Evolutionary conservation across 2,113 vertebrate genomes (phyloP).

Genomic region (Salvator merianae): DNA sequence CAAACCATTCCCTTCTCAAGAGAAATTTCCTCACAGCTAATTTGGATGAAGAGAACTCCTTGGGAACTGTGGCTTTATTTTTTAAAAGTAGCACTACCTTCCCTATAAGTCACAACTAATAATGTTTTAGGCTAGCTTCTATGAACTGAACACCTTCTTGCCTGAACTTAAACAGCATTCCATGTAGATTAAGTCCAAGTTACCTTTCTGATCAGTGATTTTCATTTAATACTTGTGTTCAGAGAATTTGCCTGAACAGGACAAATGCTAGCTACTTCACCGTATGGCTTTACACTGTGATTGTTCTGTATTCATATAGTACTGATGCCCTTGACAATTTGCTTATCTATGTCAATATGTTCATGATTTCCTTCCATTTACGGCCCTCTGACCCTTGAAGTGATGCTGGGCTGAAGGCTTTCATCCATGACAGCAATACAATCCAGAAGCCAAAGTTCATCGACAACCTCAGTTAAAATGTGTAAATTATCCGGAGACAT

Average conservation of each 20-base stretch:
- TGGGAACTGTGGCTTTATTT: neutral
- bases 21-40: neutral
- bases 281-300: neutral
- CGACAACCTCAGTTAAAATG: neutral
- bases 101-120: neutral
- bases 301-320: neutral
- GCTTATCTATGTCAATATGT: slow-evolving; percentile 2
- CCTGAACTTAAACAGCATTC: neutral
- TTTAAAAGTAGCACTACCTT: neutral
- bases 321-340: neutral
- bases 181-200: neutral
- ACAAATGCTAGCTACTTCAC: neutral
- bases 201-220: neutral
- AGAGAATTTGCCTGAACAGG: neutral
- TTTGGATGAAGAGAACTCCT: too few species aligned
- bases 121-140: neutral
- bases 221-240: neutral
- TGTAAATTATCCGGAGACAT: neutral
- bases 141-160: neutral
- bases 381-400: neutral
- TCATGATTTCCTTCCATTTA: neutral
- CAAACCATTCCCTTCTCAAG: too few species aligned
- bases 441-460: slow-evolving; percentile 9
- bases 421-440: neutral
- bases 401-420: neutral